Evolutionary conservation across 2,888 invertebrate genomes (phyloP).

Genomic region (Smittia sp.): DNA sequence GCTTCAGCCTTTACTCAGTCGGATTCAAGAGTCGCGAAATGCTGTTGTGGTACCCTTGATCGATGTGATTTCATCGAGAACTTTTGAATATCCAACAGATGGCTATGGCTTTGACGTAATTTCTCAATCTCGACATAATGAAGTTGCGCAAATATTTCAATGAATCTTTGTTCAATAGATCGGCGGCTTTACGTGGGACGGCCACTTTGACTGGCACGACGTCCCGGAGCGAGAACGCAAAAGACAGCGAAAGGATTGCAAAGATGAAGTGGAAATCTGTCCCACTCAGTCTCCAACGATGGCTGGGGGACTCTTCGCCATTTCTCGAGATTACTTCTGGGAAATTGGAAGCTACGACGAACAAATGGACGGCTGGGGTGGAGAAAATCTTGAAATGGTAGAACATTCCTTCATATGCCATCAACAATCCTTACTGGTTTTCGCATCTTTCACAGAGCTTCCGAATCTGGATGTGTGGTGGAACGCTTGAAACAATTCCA

Average conservation of each 20-base stretch:
- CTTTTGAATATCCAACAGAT: conserved; percentile 19
- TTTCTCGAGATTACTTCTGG: conserved; percentile 90
- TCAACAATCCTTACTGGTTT: no score
- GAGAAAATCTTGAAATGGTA: conserved; percentile 92
- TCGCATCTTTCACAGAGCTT: conserved; percentile 40
- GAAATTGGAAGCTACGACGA: conserved; percentile 93
- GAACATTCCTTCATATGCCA: no score
- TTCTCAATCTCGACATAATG: conserved; percentile 20
- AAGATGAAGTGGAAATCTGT: conserved; percentile 48
- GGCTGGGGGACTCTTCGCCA: conserved; percentile 98
- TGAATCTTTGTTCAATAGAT: conserved; percentile 55
- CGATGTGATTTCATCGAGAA: conserved; percentile 70
- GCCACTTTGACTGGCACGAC: conserved; percentile 79
- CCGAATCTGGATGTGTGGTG: conserved; percentile 65
- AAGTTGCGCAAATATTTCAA: not conserved
- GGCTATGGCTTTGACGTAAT: conserved; percentile 38
- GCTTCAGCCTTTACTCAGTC: conserved; percentile 77
- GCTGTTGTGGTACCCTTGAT: conserved; percentile 86
- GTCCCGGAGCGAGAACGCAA: conserved; percentile 51
- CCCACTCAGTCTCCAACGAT: conserved; percentile 80
- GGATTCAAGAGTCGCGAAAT: conserved; percentile 69
- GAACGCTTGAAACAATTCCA: conserved; percentile 87
- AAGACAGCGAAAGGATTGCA: conserved; percentile 49
- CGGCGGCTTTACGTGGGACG: conserved; percentile 82
- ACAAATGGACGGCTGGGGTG: conserved; percentile 87